Percentiles rank a stretch among this genome's conserved stretches.
phyloP scores from a whole-genome alignment of 2,797 vertebrate genomes.

The Gambusia yucatana region DNA sequence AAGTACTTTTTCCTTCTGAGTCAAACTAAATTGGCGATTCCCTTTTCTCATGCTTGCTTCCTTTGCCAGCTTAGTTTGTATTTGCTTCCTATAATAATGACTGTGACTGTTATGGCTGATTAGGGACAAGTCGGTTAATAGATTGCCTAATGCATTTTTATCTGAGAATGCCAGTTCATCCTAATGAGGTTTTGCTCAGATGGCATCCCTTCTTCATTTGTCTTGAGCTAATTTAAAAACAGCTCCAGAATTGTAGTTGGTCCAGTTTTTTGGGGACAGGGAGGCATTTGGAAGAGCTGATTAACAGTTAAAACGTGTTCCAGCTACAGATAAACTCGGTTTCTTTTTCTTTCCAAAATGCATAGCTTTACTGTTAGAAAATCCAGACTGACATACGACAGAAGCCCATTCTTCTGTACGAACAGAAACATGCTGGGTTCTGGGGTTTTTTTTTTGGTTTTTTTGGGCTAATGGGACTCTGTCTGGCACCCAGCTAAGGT shows the following conservation, averaged over 20 bases:
- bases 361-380: slow-evolving; percentile 50
- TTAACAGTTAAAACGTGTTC: slow-evolving; percentile 37
- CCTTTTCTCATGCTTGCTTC: slow-evolving; percentile 18
- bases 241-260: slow-evolving; percentile 30
- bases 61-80: slow-evolving; percentile 27
- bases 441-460: not conserved
- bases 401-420: slow-evolving; percentile 49
- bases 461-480: slow-evolving; percentile 58
- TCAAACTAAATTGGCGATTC: slow-evolving; percentile 30
- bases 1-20: slow-evolving; percentile 3
- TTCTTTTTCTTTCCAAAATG: slow-evolving; percentile 18
- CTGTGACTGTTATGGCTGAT: slow-evolving; percentile 54
- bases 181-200: slow-evolving; percentile 38
- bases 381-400: slow-evolving; percentile 51
- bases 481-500: slow-evolving; percentile 59
- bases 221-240: slow-evolving; percentile 45
- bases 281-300: slow-evolving; percentile 17
- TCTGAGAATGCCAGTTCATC: slow-evolving; percentile 32
- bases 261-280: not conserved
- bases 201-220: slow-evolving; percentile 27
- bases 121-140: slow-evolving; percentile 62
- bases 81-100: slow-evolving; percentile 54
- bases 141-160: slow-evolving; percentile 60
- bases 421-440: slow-evolving; percentile 45
- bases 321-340: slow-evolving; percentile 28